Conservation (phyloP, 2,888 invertebrate species). For the Teleogryllus oceanicus region DNA sequence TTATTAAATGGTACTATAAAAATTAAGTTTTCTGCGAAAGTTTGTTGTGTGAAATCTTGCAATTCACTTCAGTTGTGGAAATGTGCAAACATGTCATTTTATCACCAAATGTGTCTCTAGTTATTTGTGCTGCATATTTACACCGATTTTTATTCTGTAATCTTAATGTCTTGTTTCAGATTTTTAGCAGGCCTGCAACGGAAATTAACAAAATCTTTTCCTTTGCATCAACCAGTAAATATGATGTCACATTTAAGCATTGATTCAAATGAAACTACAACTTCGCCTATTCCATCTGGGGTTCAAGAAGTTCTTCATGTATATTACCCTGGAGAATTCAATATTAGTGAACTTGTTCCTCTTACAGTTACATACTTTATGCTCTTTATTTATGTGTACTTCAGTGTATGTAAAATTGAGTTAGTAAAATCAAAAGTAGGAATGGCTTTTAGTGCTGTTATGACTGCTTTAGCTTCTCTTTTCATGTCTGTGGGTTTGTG, state of each 20-base stretch:
- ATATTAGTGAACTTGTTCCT: constrained; percentile 79
- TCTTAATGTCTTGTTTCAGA: constrained; percentile 52
- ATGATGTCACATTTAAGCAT: constrained; percentile 26
- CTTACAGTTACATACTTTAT: constrained; percentile 78
- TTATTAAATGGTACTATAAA: too few species aligned
- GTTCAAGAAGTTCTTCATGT: constrained; percentile 55
- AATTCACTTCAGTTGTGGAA: too few species aligned
- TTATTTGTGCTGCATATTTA: too few species aligned
- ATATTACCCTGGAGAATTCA: constrained; percentile 86
- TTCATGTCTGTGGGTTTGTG: constrained; percentile 89
- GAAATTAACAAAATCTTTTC: constrained; percentile 67
- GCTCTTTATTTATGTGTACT: constrained; percentile 89
- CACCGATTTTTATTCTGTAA: constrained; percentile 12
- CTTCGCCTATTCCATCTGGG: not conserved
- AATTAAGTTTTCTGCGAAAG: not conserved
- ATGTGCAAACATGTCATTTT: too few species aligned
- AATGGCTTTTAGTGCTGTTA: constrained; percentile 84
- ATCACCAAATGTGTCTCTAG: too few species aligned
- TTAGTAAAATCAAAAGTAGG: constrained; percentile 80
- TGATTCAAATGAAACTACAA: not conserved
- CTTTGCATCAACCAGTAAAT: constrained; percentile 58
- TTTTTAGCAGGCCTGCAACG: constrained; percentile 70
- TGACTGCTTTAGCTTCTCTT: constrained; percentile 72
- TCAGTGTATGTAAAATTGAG: constrained; percentile 93
- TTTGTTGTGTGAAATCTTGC: not conserved